Base-by-base conservation (phyloP, 2,797 vertebrate species). In the Diplodus sargus region DNA sequence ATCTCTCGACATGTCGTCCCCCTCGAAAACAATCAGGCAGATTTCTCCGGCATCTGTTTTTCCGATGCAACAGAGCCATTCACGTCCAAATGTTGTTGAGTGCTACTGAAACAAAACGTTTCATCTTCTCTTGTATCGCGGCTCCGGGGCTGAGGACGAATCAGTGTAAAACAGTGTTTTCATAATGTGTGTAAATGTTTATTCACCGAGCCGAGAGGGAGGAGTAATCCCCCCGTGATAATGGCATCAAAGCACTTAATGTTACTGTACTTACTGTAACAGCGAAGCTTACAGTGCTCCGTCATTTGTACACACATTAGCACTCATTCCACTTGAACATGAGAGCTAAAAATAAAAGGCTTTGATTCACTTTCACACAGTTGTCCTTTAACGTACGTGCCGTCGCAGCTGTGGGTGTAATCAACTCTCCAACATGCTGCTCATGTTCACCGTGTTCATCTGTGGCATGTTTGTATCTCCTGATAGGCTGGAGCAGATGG, bases 381-480 rank as follows among this genome's bases (percentile, higher is more conserved):
- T 59, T 25, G 34, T 30, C 20, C 20, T 48, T 53, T 43, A 51
- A 78, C 28, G 57, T 25, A 6, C 49, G 13, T 30, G 10, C 43
- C 61, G 54, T 22, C 22, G 49, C 39, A 76, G 67, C 78, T 47
- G 45, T 69, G 25, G 25, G 69, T 43, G 53, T 23, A 47, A 81
- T 75, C 56, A 72, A 23, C 65, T 76, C 42, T 22, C 17, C 2
- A n/a, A 74, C 52, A 39, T 74, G 59, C 56, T 69, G 74, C 57
- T 67, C 20, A 12, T 54, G 69, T 77, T 83, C 63, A 71, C 69
- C 28, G 2, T 13, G 30, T 71, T 20, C 13, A 63, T 74, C 49
- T 51, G 11, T 63, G 10, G 6, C 16, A 79, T 74, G 73, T 77
- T 67, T 81, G 79, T 77, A 81, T 60, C 67, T 76, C 51, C 54